Evolutionary conservation across 2,888 invertebrate species (phyloP).

Genomic region (Cerceris rybyensis): DNA sequence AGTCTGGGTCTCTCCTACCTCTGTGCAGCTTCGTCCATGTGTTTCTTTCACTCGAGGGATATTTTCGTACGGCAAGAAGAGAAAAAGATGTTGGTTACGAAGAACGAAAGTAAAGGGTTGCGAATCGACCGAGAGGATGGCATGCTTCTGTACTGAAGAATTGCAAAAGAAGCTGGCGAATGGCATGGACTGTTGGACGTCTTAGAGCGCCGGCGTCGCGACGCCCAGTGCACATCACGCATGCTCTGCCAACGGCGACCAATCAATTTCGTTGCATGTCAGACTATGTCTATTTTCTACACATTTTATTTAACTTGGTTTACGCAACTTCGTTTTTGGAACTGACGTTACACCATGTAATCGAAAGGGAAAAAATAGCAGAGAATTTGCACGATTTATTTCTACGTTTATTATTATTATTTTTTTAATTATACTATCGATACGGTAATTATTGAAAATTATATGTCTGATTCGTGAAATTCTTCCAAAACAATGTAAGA

Average conservation of each 20-base stretch:
- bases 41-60: slow-evolving; percentile 11
- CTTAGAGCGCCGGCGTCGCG: slow-evolving; percentile 52
- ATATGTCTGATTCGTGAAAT: background rate
- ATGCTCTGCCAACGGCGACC: slow-evolving; percentile 47
- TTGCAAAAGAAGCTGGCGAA: slow-evolving; percentile 12
- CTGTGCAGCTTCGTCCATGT: slow-evolving; percentile 63
- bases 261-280: slow-evolving; percentile 53
- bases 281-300: slow-evolving; percentile 26
- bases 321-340: slow-evolving; percentile 15
- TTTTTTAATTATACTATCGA: background rate
- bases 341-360: background rate
- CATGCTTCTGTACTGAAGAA: slow-evolving; percentile 38
- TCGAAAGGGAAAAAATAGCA: background rate
- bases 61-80: background rate
- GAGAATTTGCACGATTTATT: no score
- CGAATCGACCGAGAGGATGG: slow-evolving; percentile 17
- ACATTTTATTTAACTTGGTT: slow-evolving; percentile 33
- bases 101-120: background rate
- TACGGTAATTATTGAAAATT: background rate
- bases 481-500: background rate
- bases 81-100: background rate
- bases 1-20: slow-evolving; percentile 56
- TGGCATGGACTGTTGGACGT: slow-evolving; percentile 20
- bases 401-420: background rate
- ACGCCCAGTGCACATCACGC: slow-evolving; percentile 54